These are phyloP conservation scores for Stichopus chloronotus DNA, from an alignment of 35 echinoderm and acorn worm genomes.

Conservation along the genomic window DNA sequence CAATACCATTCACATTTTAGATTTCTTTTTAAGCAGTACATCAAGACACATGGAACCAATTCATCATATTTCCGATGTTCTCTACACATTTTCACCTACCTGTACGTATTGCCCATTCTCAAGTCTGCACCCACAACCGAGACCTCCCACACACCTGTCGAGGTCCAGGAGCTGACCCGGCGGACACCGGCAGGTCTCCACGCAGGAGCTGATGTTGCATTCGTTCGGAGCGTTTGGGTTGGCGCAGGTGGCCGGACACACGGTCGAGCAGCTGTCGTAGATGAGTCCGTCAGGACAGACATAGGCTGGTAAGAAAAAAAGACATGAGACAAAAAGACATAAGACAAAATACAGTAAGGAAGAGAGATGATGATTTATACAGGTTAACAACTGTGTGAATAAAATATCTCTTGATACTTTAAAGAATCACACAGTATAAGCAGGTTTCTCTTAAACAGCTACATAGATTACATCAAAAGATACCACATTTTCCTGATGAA, in stretches of 20 bases:
- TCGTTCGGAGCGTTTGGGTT: conserved; percentile 1
- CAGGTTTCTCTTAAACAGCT: too few species aligned
- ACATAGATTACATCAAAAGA: too few species aligned
- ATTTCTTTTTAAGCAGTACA: too few species aligned
- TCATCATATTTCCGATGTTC: too few species aligned
- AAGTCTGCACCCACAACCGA: conserved; percentile 59
- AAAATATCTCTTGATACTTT: too few species aligned
- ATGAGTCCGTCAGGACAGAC: conserved; percentile 50
- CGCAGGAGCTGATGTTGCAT: conserved; percentile 1
- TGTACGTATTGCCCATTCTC: conserved; percentile 27
- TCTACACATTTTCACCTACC: neutral
- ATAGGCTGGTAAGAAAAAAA: conserved; percentile 32
- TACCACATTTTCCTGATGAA: too few species aligned
- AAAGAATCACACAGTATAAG: too few species aligned
- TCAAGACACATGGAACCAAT: too few species aligned
- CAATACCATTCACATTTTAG: too few species aligned
- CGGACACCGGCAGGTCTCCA: conserved; percentile 70
- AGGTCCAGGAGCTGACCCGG: conserved; percentile 56
- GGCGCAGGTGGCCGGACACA: conserved; percentile 52
- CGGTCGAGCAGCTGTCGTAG: conserved; percentile 31
- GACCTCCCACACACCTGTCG: conserved; percentile 54
- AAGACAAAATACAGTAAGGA: too few species aligned
- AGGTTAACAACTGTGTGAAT: too few species aligned
- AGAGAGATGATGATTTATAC: too few species aligned
- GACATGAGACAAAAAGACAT: neutral